Base-by-base conservation (phyloP, 2,113 vertebrate species). In the Dicentrarchus labrax region DNA sequence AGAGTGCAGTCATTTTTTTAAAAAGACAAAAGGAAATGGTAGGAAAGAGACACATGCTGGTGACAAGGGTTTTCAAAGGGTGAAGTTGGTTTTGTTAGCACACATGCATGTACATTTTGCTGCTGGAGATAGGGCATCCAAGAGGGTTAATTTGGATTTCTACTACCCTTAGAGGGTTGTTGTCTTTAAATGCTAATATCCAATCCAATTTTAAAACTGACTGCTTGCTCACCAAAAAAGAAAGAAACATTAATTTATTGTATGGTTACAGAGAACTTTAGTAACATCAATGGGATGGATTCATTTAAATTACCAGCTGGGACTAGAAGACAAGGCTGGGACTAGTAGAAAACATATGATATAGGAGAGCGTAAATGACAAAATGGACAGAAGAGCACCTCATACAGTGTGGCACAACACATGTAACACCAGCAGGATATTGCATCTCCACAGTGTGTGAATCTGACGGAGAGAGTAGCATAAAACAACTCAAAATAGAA, bases 1-100 rank as follows among this genome's bases (percentile, higher is more conserved):
- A 43, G 65, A 78, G 84, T 72, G 76, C 78, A 87, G 75, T 89
- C 80, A 87, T 82, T 90, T 80, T 51, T 38, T n/a, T 22, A 82
- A 67, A 66, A 60, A 50, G n/a, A 30, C 47, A 77, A 80, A 70
- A 62, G 67, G 41, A 66, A 71, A 75, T n/a, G 48, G 66, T 13
- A 43, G 78, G 21, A 41, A 74, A 62, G 36, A 76, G 43, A 78
- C 19, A 24, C 56, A 48, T 82, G 77, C 76, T 73, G 38, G 81
- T 62, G 59, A 76, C 56, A 19, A 75, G 43, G 48, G 2, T 64
- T 83, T 86, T 74, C n/a, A 80, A 76, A 80, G 65, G 13, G n/a
- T 54, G 30, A 41, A 57, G 70, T 66, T 70, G 82, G 71, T 77
- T 76, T 51, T 72, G 21, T 68, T 38, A 43, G 72, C 21, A 6